These are phyloP conservation scores for Tuberolachnus salignus DNA, from an alignment of 2,888 invertebrate species.

Conservation along the genomic window DNA sequence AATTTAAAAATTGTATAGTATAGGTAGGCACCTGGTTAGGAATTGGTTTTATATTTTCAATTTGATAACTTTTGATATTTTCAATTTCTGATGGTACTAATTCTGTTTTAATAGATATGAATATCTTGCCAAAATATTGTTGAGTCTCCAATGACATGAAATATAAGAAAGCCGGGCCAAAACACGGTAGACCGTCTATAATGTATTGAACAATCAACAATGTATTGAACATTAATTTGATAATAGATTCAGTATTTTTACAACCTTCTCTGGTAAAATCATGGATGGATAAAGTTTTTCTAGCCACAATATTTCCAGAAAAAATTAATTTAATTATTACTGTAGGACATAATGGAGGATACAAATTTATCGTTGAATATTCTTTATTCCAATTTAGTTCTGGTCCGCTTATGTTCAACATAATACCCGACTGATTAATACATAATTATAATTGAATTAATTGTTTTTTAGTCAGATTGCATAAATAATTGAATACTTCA, in stretches of 20 bases:
- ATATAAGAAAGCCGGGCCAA: slow-evolving; percentile 51
- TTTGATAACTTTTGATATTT: background rate
- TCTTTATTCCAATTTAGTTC: slow-evolving; percentile 27
- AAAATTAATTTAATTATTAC: slow-evolving; percentile 19
- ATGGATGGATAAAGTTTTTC: slow-evolving; percentile 23
- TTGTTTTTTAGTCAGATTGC: too few species aligned
- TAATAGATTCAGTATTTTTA: background rate
- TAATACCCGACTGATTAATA: slow-evolving; percentile 22
- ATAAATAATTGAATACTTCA: slow-evolving; percentile 18
- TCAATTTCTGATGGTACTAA: slow-evolving; percentile 38
- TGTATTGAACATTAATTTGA: background rate
- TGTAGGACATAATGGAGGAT: slow-evolving; percentile 38
- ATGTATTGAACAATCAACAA: background rate
- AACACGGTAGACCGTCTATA: slow-evolving; percentile 24
- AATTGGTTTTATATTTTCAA: background rate
- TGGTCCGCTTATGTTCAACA: slow-evolving; percentile 14
- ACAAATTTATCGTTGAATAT: slow-evolving; percentile 34
- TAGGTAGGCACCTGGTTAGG: slow-evolving; percentile 30
- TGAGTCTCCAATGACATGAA: slow-evolving; percentile 6
- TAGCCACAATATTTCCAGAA: slow-evolving; percentile 14
- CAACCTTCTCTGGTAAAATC: slow-evolving; percentile 23
- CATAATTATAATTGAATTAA: too few species aligned
- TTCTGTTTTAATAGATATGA: slow-evolving; percentile 29
- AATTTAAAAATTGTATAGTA: too few species aligned
- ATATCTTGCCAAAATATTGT: slow-evolving; percentile 35